Percentiles rank a stretch among this genome's conserved stretches.
Conservation (phyloP, 2,888 invertebrate genomes). For the Dromius quadrimaculatus region DNA sequence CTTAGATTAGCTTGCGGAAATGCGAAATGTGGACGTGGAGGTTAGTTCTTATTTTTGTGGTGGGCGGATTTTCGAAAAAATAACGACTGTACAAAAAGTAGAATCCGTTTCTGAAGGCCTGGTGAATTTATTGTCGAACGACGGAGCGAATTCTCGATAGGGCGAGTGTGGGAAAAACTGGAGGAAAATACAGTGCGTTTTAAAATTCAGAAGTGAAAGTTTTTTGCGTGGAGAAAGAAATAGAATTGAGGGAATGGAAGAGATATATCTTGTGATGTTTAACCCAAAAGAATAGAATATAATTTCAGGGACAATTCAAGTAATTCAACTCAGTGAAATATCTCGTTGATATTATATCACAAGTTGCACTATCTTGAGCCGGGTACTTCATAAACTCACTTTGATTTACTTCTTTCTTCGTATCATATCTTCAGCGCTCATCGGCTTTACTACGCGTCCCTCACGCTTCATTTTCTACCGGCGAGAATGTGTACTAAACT, state of each 20-base stretch:
- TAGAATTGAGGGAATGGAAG: conserved; percentile 16
- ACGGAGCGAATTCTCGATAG: conserved; percentile 27
- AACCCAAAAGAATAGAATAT: no score
- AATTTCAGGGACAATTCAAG: conserved; percentile 18
- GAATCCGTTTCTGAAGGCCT: conserved; percentile 50
- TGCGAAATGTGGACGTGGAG: conserved; percentile 12
- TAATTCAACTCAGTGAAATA: conserved; percentile 24
- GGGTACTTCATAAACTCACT: conserved; percentile 44
- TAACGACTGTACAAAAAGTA: conserved; percentile 28
- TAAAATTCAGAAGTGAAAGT: conserved; percentile 46
- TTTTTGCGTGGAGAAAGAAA: conserved; percentile 38
- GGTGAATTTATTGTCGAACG: conserved; percentile 48
- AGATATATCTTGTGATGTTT: conserved; percentile 20
- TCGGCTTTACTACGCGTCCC: conserved; percentile 35
- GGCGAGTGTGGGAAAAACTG: conserved; percentile 36
- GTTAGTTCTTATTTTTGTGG: conserved; percentile 24
- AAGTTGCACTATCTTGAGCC: conserved; percentile 21
- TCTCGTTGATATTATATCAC: conserved; percentile 23
- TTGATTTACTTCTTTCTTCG: conserved; percentile 47
- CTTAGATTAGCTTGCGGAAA: conserved; percentile 18
- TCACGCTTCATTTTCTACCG: background rate
- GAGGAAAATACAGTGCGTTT: conserved; percentile 45
- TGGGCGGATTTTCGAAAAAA: conserved; percentile 34
- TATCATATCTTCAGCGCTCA: conserved; percentile 42
- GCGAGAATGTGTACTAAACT: conserved; percentile 7